Percentiles rank a stretch among this genome's conserved stretches.
Evolutionary conservation across 2,888 invertebrate genomes (phyloP).

Genomic region (Nesidiocoris tenuis): DNA sequence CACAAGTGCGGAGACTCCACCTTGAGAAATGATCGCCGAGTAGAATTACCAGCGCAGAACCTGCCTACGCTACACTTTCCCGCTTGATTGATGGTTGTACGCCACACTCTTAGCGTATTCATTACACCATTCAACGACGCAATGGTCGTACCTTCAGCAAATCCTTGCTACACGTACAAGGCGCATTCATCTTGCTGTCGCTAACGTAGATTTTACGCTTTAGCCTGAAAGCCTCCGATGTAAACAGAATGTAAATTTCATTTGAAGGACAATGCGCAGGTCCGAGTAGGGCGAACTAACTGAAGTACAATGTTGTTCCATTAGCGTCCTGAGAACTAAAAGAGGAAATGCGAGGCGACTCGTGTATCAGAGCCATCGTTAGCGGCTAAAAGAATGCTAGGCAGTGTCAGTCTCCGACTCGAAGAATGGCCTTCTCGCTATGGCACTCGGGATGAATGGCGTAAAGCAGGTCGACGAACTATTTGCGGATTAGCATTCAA

Average conservation of each 20-base stretch:
- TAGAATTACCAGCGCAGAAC: too few relatives aligned
- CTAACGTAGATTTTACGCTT: neutral
- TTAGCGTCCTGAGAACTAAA: neutral
- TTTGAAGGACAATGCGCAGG: slow-evolving; percentile 1
- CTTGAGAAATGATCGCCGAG: too few relatives aligned
- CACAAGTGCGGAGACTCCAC: too few relatives aligned
- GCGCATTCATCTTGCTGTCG: neutral
- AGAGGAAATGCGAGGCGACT: neutral
- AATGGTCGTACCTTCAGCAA: neutral
- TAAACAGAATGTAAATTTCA: slow-evolving; percentile 12
- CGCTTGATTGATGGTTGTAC: neutral
- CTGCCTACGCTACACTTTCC: neutral
- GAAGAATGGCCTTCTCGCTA: neutral
- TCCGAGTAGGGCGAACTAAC: neutral
- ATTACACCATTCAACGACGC: neutral
- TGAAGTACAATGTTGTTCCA: neutral
- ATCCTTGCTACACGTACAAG: neutral
- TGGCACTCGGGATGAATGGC: neutral
- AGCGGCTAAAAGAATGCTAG: neutral
- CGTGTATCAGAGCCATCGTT: neutral
- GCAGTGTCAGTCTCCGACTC: neutral
- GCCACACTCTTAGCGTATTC: neutral
- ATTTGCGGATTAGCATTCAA: neutral
- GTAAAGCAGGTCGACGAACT: neutral
- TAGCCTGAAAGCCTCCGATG: neutral